phyloP scores from a whole-genome alignment of 2,797 vertebrate genomes.

The Tympanoctomys barrerae region DNA sequence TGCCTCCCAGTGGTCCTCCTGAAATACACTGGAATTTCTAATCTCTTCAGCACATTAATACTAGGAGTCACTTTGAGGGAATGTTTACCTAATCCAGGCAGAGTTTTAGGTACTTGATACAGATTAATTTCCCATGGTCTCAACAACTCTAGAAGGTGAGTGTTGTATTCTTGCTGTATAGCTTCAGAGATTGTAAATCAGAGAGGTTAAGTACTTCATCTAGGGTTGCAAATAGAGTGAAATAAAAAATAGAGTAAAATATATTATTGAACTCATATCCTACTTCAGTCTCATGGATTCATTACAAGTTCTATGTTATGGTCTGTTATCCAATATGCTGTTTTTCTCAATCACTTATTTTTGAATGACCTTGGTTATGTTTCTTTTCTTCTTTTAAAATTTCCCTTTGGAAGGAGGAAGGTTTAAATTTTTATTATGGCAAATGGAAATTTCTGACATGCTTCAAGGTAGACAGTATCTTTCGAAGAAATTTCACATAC shows the following conservation, averaged over 20 bases:
- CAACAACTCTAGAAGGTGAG: slow-evolving; percentile 5
- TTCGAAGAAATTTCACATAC: slow-evolving; percentile 3
- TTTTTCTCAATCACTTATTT: slow-evolving; percentile 38
- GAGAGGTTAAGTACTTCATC: not conserved
- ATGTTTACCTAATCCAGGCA: not conserved
- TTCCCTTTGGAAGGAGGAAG: no score
- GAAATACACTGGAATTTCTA: not conserved
- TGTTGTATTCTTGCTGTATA: slow-evolving; percentile 20
- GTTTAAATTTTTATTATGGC: slow-evolving; percentile 4
- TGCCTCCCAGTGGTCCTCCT: not conserved
- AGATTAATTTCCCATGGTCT: slow-evolving; percentile 6
- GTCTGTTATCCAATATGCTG: not conserved
- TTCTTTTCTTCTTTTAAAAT: slow-evolving; percentile 23
- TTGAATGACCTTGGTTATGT: slow-evolving; percentile 32
- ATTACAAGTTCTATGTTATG: not conserved
- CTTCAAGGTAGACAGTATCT: slow-evolving; percentile 31
- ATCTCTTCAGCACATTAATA: not conserved
- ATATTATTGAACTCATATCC: not conserved
- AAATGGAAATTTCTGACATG: slow-evolving; percentile 29
- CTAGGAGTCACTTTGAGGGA: not conserved
- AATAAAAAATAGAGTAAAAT: not conserved
- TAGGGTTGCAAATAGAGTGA: not conserved
- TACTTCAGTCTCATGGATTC: slow-evolving; percentile 1
- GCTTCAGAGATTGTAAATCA: not conserved
- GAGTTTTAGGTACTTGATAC: slow-evolving; percentile 26